Percentiles rank a stretch among this genome's conserved stretches.
These are phyloP conservation scores for Protaetia brevitarsis DNA, from an alignment of 1,140 invertebrate genomes.

Conservation along the genomic window DNA sequence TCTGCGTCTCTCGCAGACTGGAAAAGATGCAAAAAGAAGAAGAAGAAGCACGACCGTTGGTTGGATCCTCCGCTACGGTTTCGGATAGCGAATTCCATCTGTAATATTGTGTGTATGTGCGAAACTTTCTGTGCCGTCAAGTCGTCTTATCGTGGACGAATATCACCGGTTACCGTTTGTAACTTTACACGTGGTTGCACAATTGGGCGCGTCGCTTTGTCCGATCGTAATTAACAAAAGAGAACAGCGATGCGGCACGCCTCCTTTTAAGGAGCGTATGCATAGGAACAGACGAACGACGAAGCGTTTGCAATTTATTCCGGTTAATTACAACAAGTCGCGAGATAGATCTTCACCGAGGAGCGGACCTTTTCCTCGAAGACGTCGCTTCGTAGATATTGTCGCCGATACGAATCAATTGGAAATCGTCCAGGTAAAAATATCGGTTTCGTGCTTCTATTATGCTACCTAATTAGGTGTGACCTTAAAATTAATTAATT, in stretches of 20 bases:
- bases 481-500: not conserved
- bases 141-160: not conserved
- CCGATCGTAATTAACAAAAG: not conserved
- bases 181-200: not conserved
- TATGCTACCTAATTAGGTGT: not conserved
- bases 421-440: not conserved
- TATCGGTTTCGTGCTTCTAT: not conserved
- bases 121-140: not conserved
- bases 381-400: not conserved
- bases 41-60: not conserved
- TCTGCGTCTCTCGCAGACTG: not conserved
- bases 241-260: not conserved
- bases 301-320: not conserved
- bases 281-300: not conserved
- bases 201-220: not conserved
- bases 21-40: not conserved
- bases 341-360: not conserved
- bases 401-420: not conserved
- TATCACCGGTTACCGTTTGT: not conserved
- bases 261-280: not conserved
- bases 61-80: too few relatives aligned
- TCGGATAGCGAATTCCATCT: too few relatives aligned
- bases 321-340: not conserved
- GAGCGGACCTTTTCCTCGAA: not conserved
- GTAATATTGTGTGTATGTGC: too few relatives aligned